Evolutionary conservation across 2,797 vertebrate genomes (phyloP), one percentile per base, ranked within the genome.

Genomic region (Phataginus tetradactyla): DNA sequence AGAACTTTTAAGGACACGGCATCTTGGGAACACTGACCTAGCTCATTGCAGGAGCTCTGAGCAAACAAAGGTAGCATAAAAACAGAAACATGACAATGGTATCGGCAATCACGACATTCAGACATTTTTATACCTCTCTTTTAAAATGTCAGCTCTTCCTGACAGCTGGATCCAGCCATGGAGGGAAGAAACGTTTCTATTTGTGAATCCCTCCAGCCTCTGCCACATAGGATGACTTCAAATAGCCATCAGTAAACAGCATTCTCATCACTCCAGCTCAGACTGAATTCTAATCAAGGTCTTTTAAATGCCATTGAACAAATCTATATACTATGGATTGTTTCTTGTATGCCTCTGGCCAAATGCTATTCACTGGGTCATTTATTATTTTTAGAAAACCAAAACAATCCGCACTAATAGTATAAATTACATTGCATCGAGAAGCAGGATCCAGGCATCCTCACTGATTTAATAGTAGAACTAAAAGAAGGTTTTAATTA

Each of bases 301-400:
- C 98, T 98, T 98, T 98, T 98, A 99, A 99, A 99, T 98, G 98
- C 98, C 98, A 98, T 98, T 98, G 98, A 98, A 98, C 97, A 99
- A 98, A 99, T 98, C 98, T 96, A 99, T 99, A 99, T 14, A 94
- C 96, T 98, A 98, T 98, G 93, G 98, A 99, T 99, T 98, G 96
- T 93, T 98, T 98, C 96, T 98, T 98, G 92, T 94, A 85, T 97
- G 98, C 98, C 98, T 98, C 97, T 90, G 93, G 98, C 98, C 98
- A 98, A 95, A 97, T 94, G 80, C 95, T 97, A 96, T 98, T 98
- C 98, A 96, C 96, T 96, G 96, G 97, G 97, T 98, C 98, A 98
- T 98, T 98, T 98, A 98, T 99, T 98, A 98, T 98, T 98, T 98
- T 98, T 98, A 98, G 98, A 98, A 99, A 98, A 98, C 39, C 94